Conservation (phyloP, 2,113 vertebrate species). For the Mionectes macconnelli region DNA sequence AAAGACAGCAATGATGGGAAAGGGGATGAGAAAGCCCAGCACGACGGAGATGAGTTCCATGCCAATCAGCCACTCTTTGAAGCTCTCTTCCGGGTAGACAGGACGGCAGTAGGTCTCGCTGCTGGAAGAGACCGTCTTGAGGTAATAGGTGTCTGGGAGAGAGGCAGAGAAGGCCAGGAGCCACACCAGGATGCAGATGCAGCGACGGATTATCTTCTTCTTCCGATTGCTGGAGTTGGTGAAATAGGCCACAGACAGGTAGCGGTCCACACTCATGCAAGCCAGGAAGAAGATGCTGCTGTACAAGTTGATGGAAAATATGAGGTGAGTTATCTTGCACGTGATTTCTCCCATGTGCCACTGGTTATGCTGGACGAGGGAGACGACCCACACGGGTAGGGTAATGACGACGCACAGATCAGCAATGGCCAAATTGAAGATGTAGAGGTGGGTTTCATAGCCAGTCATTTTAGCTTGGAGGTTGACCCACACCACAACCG, state of each 20-base stretch:
- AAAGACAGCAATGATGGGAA: constrained; percentile 82
- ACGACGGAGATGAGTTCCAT: constrained; percentile 85
- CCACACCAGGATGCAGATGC: constrained; percentile 86
- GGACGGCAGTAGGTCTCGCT: constrained; percentile 82
- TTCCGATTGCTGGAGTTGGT: constrained; percentile 54
- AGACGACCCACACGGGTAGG: constrained; percentile 87
- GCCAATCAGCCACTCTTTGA: constrained; percentile 83
- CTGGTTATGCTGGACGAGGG: constrained; percentile 84
- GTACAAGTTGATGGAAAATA: constrained; percentile 91
- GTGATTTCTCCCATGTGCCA: constrained; percentile 88
- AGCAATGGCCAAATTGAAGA: constrained; percentile 87
- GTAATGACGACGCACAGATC: constrained; percentile 89
- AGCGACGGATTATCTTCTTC: constrained; percentile 77
- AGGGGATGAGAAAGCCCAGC: constrained; percentile 86
- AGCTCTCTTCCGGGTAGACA: constrained; percentile 79
- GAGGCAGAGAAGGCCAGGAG: constrained; percentile 83
- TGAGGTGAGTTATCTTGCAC: constrained; percentile 87
- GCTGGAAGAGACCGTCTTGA: constrained; percentile 79
- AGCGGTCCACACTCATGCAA: constrained; percentile 94
- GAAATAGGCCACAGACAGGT: constrained; percentile 79
- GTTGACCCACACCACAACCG: constrained; percentile 92
- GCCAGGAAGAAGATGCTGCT: constrained; percentile 92
- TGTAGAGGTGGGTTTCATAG: constrained; percentile 92
- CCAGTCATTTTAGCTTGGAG: constrained; percentile 83
- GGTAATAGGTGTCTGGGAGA: constrained; percentile 87